Conservation (phyloP, 2,888 invertebrate species). For the Amphipoea oculea region DNA sequence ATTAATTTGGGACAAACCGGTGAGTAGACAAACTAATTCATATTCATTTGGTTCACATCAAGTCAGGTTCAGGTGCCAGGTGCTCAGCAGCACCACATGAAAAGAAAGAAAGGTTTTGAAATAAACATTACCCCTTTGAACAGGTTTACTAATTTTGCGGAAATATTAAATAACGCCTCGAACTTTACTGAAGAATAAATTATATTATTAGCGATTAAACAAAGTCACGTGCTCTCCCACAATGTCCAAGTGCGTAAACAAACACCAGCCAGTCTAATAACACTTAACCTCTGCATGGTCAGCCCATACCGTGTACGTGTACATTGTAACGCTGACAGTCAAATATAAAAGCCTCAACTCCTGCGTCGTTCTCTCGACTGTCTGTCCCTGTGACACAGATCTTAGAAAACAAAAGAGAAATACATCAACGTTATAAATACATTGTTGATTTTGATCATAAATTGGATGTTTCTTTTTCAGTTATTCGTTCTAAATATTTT, state of each 20-base stretch:
- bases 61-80: not conserved
- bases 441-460: not conserved
- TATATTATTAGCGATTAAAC: not conserved
- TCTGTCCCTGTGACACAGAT: not conserved
- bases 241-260: not conserved
- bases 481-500: not conserved
- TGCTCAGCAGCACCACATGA: not conserved
- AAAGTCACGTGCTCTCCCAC: not conserved
- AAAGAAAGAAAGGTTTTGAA: not conserved
- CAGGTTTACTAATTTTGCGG: not conserved
- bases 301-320: not conserved
- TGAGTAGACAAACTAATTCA: not conserved
- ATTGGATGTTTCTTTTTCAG: not conserved
- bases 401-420: not conserved
- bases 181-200: not conserved
- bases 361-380: too few species aligned
- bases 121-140: not conserved
- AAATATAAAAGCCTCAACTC: constrained; percentile 19
- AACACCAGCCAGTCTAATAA: not conserved
- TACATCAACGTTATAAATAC: not conserved
- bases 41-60: not conserved
- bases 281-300: not conserved
- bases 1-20: not conserved
- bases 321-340: constrained; percentile 8
- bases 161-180: not conserved